Percentiles rank a stretch among this genome's conserved stretches.
Conservation (phyloP, 2,113 vertebrate genomes). For the Axis porcinus region DNA sequence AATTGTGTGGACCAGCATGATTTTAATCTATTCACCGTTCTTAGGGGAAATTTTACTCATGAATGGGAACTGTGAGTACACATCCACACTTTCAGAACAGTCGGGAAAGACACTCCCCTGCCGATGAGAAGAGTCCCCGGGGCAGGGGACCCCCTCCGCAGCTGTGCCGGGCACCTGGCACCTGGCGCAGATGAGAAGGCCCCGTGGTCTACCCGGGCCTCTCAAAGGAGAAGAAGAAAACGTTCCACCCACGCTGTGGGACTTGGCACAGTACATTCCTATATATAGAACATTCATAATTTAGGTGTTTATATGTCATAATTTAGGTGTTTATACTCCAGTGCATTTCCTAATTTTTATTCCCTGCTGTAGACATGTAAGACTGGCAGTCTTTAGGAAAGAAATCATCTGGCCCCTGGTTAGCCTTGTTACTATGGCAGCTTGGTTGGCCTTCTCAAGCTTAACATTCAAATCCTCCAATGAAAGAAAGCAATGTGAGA, state of each 20-base stretch:
- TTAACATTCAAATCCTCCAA: slow-evolving; percentile 25
- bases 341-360: background rate
- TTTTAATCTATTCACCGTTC: background rate
- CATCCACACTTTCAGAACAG: background rate
- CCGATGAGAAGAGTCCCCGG: background rate
- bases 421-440: slow-evolving; percentile 13
- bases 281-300: background rate
- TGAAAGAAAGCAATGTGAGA: background rate
- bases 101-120: background rate
- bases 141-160: background rate
- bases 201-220: background rate
- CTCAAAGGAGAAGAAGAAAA: background rate
- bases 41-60: background rate
- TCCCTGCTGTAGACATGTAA: background rate
- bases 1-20: background rate
- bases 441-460: slow-evolving; percentile 15
- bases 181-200: background rate
- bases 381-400: background rate
- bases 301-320: slow-evolving; percentile 28
- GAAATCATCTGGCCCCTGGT: background rate
- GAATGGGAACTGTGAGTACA: background rate
- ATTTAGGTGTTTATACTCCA: background rate
- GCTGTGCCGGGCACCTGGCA: background rate
- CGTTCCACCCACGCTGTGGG: background rate
- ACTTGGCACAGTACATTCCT: background rate